These are phyloP conservation scores for Hemicentrotus pulcherrimus DNA, from an alignment of 35 echinoderm and acorn worm genomes.

Conservation along the genomic window DNA sequence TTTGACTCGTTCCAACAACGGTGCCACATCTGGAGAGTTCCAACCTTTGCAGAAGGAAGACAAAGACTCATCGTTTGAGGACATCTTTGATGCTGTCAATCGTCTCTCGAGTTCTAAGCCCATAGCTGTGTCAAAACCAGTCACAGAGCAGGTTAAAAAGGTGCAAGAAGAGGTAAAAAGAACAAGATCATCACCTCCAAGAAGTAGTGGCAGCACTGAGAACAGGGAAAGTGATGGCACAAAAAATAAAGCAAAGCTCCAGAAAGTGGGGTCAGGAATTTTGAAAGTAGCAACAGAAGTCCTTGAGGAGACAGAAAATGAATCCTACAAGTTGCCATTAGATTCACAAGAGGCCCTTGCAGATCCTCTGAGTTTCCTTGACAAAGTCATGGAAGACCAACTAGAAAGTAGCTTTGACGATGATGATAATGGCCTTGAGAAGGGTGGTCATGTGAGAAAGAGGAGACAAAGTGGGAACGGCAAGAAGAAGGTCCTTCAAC, in stretches of 20 bases:
- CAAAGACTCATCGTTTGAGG: constrained; percentile 18
- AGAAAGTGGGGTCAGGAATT: constrained; percentile 50
- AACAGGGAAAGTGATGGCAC: constrained; percentile 3
- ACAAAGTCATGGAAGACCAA: constrained; percentile 65
- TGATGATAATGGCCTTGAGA: constrained; percentile 33
- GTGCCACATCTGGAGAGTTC: background rate
- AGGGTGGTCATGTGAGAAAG: background rate
- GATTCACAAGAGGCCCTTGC: constrained; percentile 63
- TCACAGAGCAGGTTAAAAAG: constrained; percentile 52
- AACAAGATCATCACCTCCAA: background rate
- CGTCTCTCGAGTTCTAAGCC: background rate
- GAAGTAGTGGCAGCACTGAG: background rate
- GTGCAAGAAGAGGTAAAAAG: constrained; percentile 44
- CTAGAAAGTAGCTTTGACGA: constrained; percentile 37
- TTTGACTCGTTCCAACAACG: background rate
- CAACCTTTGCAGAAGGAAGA: background rate
- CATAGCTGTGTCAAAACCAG: constrained; percentile 4
- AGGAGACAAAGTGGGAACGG: constrained; percentile 43
- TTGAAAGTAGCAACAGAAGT: constrained; percentile 61
- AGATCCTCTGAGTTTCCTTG: constrained; percentile 75
- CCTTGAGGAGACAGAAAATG: constrained; percentile 55
- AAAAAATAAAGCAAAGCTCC: constrained; percentile 38
- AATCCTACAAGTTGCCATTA: constrained; percentile 45
- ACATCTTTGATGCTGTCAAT: background rate
- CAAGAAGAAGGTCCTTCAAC: constrained; percentile 35